Base-by-base conservation (phyloP, 1,140 invertebrate species). In the Rhagoletis zephyria region DNA sequence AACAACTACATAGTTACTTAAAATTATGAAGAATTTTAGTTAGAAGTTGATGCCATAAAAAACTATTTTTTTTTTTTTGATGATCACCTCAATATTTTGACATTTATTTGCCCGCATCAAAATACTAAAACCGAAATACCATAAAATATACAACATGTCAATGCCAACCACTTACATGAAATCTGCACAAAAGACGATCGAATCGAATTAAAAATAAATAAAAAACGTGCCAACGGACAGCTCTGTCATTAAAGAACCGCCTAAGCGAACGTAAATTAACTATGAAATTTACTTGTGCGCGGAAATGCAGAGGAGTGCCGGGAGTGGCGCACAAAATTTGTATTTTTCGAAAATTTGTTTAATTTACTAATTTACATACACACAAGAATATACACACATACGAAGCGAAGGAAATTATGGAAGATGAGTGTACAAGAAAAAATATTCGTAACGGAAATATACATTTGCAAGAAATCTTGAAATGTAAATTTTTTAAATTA, bases 81-180 rank as follows among this genome's bases (percentile, higher is more conserved):
- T 16, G 16, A 56, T 14, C 74, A 56, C n/a, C 45, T n/a, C 16
- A 81, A 42, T 9, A 81, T 81, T 81, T 59, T 81, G 16, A 81
- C n/a, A 6, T 56, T 81, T 19, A 81, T 81, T 81, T 51, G 9
- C n/a, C 5, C 48, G 48, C 48, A 56, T 81, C n/a, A 42, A 56
- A 56, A 56, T 51, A 81, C n/a, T 56, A 19, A 56, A 81, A 81
- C 16, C 51, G 19, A 81, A 81, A 81, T 56, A 81, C 74, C 74
- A 56, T 81, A 81, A 81, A 81, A 81, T 56, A 51, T 81, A 56
- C 74, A 59, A 19, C 48, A 81, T 81, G 74, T 81, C 74, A 81
- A 81, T 81, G 74, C 74, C 74, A 81, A 56, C 74, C 7, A 81
- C 74, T 81, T 56, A 81, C 74, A 56, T 12, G 14, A n/a, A 56